These are phyloP conservation scores for Sympetrum striolatum DNA, from an alignment of 2,888 invertebrate genomes.

Conservation along the genomic window DNA sequence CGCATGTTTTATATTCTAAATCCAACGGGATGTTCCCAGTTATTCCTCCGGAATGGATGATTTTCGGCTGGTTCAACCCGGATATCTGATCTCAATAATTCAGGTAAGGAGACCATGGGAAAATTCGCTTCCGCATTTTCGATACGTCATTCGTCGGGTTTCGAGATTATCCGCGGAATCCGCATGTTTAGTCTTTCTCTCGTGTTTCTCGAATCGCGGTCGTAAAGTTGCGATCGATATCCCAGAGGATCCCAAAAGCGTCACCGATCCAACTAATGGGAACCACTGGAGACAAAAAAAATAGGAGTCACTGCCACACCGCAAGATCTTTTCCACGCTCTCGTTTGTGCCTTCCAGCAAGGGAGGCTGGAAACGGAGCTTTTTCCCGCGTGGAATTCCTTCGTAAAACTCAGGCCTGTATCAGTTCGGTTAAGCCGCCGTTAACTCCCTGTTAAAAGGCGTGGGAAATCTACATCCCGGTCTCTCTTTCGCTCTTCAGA, in stretches of 20 bases:
- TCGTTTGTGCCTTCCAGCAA: constrained; percentile 10
- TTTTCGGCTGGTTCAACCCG: too few relatives aligned
- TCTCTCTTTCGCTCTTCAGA: neutral
- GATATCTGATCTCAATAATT: too few relatives aligned
- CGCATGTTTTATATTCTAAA: too few relatives aligned
- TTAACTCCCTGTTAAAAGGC: neutral
- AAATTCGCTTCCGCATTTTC: too few relatives aligned
- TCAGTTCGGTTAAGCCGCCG: neutral
- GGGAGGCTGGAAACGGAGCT: neutral
- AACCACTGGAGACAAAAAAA: neutral
- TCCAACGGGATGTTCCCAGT: too few relatives aligned
- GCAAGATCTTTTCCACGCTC: constrained; percentile 39
- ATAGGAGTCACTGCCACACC: neutral
- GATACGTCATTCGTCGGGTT: too few relatives aligned
- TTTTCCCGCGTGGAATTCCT: neutral
- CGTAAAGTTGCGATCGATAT: neutral
- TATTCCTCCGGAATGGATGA: too few relatives aligned
- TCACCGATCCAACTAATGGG: neutral
- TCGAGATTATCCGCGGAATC: too few relatives aligned
- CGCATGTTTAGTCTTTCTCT: neutral
- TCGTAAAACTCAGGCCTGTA: neutral
- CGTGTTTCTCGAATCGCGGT: neutral
- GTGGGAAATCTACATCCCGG: constrained; percentile 26
- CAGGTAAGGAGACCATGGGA: too few relatives aligned
- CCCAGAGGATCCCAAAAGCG: neutral